Evolutionary conservation across 2,113 vertebrate genomes (phyloP).

Genomic region (Tinamus guttatus): DNA sequence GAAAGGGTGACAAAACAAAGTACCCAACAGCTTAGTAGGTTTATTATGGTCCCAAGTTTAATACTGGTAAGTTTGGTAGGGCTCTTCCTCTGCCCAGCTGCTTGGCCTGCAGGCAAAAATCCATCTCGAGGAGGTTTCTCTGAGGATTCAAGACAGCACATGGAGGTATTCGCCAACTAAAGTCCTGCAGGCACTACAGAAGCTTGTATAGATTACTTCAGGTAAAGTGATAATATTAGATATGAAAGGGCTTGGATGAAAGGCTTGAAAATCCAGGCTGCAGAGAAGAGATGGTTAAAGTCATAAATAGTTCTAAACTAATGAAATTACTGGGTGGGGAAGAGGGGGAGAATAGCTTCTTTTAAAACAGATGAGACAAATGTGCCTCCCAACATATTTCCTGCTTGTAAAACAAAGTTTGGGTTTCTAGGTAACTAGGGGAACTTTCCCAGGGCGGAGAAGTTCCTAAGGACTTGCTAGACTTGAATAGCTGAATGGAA

Average conservation of each 20-base stretch:
- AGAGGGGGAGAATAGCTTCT: slow-evolving; percentile 13
- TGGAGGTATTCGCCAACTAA: neutral
- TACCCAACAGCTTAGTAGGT: no score
- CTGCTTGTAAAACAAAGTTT: slow-evolving; percentile 62
- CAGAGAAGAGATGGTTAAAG: slow-evolving; percentile 42
- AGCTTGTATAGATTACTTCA: slow-evolving; percentile 35
- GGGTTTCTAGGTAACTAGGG: slow-evolving; percentile 63
- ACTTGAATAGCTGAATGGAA: neutral
- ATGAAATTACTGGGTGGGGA: slow-evolving; percentile 50
- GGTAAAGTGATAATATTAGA: neutral
- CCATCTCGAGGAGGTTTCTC: neutral
- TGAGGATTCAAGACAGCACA: neutral
- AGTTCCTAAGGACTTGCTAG: neutral
- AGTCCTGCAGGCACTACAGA: neutral
- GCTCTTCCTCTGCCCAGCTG: neutral
- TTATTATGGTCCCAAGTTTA: neutral
- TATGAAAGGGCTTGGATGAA: slow-evolving; percentile 31
- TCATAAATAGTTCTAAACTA: slow-evolving; percentile 54
- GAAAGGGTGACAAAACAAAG: no score
- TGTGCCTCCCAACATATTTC: slow-evolving; percentile 42
- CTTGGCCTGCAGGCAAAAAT: neutral
- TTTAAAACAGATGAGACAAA: slow-evolving; percentile 44
- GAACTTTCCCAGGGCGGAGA: neutral
- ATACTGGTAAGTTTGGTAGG: neutral
- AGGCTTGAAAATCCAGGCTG: slow-evolving; percentile 25